These are phyloP conservation scores for Metacarcinus magister DNA, from an alignment of 2,888 invertebrate genomes.

Conservation along the genomic window DNA sequence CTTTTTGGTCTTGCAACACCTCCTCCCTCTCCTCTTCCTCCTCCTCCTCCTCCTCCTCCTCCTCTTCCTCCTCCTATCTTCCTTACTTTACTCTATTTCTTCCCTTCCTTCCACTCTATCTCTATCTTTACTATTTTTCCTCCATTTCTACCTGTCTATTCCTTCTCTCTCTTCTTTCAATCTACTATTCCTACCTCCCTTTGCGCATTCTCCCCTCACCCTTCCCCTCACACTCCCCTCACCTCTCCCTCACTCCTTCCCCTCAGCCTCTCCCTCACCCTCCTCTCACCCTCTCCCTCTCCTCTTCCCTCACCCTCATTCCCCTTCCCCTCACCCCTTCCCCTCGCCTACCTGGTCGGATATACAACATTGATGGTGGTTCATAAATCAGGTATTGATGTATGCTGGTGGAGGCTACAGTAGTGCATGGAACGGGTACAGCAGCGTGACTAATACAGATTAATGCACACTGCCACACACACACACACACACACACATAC, in stretches of 20 bases:
- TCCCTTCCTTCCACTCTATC: background rate
- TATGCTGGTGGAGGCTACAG: background rate
- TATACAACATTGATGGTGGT: background rate
- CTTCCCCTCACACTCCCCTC: background rate
- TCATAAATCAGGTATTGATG: constrained; percentile 14
- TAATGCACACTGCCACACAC: constrained; percentile 44
- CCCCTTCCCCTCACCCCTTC: background rate
- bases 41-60: background rate
- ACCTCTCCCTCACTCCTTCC: background rate
- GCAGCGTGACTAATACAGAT: background rate
- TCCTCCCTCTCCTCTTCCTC: background rate
- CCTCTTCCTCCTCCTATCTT: background rate
- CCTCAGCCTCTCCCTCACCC: background rate
- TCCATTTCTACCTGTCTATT: background rate
- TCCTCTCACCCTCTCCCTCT: background rate
- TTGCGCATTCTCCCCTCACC: background rate
- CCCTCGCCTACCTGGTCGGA: background rate
- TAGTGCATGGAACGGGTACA: background rate
- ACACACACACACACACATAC: constrained; percentile 61
- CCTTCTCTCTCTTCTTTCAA: background rate
- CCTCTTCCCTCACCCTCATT: background rate
- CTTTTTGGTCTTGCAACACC: background rate
- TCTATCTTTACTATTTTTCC: background rate
- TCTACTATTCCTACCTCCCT: background rate
- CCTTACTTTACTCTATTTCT: background rate